Conservation (phyloP, 2,113 vertebrate genomes). For the Rhinolophus ferrumequinum region DNA sequence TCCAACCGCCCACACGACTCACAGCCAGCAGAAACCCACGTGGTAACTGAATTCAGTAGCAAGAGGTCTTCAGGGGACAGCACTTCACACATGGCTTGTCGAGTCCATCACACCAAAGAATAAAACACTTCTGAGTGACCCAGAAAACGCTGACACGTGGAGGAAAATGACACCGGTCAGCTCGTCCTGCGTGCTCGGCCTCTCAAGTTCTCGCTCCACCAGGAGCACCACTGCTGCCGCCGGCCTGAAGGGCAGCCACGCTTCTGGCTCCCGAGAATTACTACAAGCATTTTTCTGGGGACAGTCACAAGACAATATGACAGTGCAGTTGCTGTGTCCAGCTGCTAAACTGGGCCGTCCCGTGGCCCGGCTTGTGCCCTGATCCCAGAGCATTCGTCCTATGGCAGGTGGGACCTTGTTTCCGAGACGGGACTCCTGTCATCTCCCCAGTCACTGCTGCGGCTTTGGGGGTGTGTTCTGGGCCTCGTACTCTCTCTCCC, state of each 20-base stretch:
- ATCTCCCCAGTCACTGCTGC: background rate
- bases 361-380: fast-evolving
- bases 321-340: too few species aligned
- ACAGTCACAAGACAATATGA: fast-evolving
- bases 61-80: background rate
- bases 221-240: fast-evolving
- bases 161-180: background rate
- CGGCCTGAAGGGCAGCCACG: background rate
- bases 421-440: background rate
- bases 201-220: background rate
- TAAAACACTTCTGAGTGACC: background rate
- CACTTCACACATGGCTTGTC: fast-evolving
- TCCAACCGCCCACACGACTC: fast-evolving
- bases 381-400: background rate
- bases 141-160: background rate
- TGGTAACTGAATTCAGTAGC: fast-evolving
- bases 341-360: background rate
- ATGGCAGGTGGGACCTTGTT: background rate
- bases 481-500: fast-evolving
- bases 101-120: background rate
- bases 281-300: background rate
- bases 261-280: background rate
- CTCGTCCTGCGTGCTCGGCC: background rate
- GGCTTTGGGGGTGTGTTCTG: background rate
- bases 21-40: background rate